A percentile compares a stretch with the other conserved stretches of the same genome.
phyloP scores from a whole-genome alignment of 2,113 vertebrate genomes.

The Trichechus manatus region DNA sequence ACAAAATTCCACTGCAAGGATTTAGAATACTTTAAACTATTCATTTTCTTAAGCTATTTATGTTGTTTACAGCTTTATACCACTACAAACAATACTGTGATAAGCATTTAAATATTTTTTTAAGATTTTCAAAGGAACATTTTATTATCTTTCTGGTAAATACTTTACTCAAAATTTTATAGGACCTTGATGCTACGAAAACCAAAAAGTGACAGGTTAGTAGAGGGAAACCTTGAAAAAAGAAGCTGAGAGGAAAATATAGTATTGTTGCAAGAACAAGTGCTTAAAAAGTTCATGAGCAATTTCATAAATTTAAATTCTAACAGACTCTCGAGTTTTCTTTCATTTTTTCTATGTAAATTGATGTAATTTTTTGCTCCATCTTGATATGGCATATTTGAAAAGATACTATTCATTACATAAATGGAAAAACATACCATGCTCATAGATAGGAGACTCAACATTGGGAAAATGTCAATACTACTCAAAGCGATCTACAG shows the following conservation, averaged over 20 bases:
- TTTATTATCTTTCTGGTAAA: not conserved
- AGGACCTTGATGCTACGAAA: not conserved
- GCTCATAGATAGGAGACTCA: too few relatives aligned
- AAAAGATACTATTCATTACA: not conserved
- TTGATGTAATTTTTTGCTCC: not conserved
- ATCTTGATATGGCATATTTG: not conserved
- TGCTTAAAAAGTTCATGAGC: not conserved
- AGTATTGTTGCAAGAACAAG: not conserved
- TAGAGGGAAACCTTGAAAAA: not conserved
- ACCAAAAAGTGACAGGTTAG: not conserved
- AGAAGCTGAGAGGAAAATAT: not conserved
- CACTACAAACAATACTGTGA: not conserved
- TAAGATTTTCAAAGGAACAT: not conserved
- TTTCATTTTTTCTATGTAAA: conserved; percentile 21
- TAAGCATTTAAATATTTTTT: not conserved
- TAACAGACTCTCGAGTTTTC: not conserved
- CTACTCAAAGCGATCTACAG: too few relatives aligned
- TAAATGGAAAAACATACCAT: too few relatives aligned
- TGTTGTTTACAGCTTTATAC: not conserved
- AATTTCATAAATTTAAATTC: not conserved
- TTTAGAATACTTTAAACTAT: conserved; percentile 8
- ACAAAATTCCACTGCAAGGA: conserved; percentile 31
- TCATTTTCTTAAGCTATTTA: not conserved
- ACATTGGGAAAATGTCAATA: too few relatives aligned
- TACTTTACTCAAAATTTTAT: not conserved